Base-by-base conservation (phyloP, 2,797 vertebrate genomes). In the Phalloptychus januarius region DNA sequence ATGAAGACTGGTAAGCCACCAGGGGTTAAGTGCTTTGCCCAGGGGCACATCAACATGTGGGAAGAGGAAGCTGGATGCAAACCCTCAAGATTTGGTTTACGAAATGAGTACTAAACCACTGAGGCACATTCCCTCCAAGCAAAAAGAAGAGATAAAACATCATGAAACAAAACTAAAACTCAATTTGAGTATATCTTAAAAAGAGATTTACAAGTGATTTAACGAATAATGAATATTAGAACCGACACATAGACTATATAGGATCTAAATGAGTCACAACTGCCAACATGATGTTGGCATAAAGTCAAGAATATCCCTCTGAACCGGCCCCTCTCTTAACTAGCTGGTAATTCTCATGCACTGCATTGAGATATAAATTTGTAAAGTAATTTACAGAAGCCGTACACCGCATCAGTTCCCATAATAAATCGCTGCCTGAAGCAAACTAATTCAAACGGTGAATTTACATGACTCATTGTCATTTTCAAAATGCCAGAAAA, bases 381-480 rank as follows among this genome's bases (percentile, higher is more conserved):
- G 61, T 23, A 67, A 67, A 40, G 11, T 40, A 40, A 67, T 67
- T 40, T 13, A 67, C 8, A 67, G 20, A 67, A 67, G 18, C 36
- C 23, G 4, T 38, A 20, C 15, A 10, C 33, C 18, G 7, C 1
- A 6, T 63, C 61, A 23, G 18, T 36, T 36, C 18, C 20, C 63
- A 67, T 67, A 25, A 67, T 67, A 20, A 67, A 23, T 40, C 38
- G 36, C 36, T 67, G 63, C 63, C 8, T 67, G 20, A 11, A 40
- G 63, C 63, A 23, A 23, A 23, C 3, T 12, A 11, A 67, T 67
- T 67, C 8, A 25, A 67, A 67, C 20, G 18, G 20, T 23, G 4
- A 40, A 67, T 67, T 67, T 40, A 25, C 63, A 67, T 67, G 36
- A 67, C 63, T 38, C 63, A 67, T 40, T 67, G 36, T 67, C 23